A percentile compares a stretch with the other conserved stretches of the same genome.
phyloP scores from a whole-genome alignment of 2,113 vertebrate genomes.

The Microcebus murinus region DNA sequence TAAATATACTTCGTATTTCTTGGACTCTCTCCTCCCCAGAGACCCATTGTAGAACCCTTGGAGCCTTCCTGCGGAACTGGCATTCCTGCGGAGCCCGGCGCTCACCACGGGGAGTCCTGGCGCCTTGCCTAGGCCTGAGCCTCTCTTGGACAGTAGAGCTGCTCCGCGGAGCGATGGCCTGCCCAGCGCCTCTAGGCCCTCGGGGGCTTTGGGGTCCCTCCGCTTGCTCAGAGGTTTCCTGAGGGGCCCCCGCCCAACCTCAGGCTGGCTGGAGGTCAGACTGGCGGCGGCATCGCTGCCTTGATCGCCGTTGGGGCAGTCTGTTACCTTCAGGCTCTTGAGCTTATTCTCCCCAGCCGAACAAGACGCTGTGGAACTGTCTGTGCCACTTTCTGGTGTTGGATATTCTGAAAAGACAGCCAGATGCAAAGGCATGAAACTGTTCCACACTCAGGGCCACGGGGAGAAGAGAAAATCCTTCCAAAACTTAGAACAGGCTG shows the following conservation, averaged over 20 bases:
- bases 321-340: neutral
- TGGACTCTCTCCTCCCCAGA: neutral
- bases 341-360: constrained; percentile 2
- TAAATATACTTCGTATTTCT: neutral
- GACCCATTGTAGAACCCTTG: neutral
- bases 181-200: neutral
- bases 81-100: neutral
- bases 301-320: neutral
- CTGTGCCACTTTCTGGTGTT: neutral
- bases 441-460: neutral
- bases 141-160: neutral
- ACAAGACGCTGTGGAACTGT: neutral
- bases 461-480: neutral
- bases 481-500: neutral
- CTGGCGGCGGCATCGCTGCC: neutral
- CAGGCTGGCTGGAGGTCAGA: neutral
- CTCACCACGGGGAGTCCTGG: neutral
- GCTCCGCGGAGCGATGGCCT: neutral
- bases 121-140: accelerated
- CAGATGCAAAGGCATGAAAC: constrained; percentile 10
- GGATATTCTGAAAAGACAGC: constrained; percentile 59
- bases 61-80: constrained; percentile 59
- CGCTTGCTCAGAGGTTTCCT: constrained; percentile 13
- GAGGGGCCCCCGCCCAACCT: constrained; percentile 22
- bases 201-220: constrained; percentile 10